phyloP scores from a whole-genome alignment of 2,888 invertebrate genomes.

The Oxystoma pomonae region DNA sequence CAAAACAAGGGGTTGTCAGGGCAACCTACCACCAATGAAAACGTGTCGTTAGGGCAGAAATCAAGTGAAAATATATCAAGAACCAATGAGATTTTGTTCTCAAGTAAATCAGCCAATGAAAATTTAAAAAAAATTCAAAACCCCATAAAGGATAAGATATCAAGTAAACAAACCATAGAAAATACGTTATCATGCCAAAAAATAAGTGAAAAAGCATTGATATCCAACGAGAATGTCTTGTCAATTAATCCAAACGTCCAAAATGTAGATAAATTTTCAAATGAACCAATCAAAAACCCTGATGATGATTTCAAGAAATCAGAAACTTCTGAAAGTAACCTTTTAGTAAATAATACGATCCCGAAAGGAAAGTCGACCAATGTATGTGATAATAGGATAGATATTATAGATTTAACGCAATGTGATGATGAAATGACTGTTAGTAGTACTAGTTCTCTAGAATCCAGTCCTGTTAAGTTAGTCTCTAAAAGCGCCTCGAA shows the following conservation, averaged over 20 bases:
- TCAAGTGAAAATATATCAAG: constrained; percentile 1
- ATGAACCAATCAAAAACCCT: no score
- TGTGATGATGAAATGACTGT: constrained; percentile 40
- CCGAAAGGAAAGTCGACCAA: constrained; percentile 7
- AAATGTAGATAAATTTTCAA: background rate
- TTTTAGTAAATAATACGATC: no score
- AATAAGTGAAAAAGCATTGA: no score
- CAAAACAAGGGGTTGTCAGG: background rate
- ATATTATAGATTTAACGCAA: constrained; percentile 47
- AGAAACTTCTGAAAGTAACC: background rate
- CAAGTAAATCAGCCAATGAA: background rate
- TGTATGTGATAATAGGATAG: constrained; percentile 33
- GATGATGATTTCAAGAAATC: background rate
- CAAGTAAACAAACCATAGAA: constrained; percentile 3
- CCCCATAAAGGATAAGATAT: background rate
- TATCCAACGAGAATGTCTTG: no score
- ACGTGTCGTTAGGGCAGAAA: constrained; percentile 6
- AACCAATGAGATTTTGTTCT: background rate
- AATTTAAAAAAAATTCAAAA: background rate
- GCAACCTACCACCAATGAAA: constrained; percentile 22
- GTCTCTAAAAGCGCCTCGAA: constrained; percentile 21
- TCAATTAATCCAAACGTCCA: constrained; percentile 13
- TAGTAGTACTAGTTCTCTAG: constrained; percentile 19
- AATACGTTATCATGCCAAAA: no score
- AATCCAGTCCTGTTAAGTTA: constrained; percentile 12